phyloP scores from a whole-genome alignment of 2,113 vertebrate species.

The Artemisiospiza belli region DNA sequence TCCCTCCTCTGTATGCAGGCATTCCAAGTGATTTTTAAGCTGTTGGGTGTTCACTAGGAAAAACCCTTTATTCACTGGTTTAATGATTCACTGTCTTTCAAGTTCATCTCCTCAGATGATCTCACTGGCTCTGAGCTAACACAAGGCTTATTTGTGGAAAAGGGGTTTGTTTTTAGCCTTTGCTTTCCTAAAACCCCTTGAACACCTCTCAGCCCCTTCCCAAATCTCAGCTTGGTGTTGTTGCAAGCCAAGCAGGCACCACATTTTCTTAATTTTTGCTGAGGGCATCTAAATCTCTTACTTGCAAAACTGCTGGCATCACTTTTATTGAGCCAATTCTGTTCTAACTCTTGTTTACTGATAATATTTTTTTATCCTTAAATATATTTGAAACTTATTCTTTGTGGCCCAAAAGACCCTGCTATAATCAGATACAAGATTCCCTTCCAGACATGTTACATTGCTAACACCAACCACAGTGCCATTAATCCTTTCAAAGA shows the following conservation, averaged over 20 bases:
- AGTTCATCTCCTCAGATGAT: slow-evolving; percentile 34
- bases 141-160: not conserved
- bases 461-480: not conserved
- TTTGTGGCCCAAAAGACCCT: not conserved
- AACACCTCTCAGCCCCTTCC: not conserved
- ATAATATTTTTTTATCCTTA: not conserved
- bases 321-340: not conserved
- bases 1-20: not conserved
- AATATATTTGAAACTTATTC: not conserved
- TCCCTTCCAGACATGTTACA: not conserved
- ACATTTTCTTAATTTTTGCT: not conserved
- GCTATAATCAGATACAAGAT: not conserved
- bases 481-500: not conserved
- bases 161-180: not conserved
- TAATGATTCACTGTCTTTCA: not conserved
- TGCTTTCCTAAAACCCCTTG: not conserved
- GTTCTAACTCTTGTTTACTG: not conserved
- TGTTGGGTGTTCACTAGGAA: not conserved
- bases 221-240: not conserved
- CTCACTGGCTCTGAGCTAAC: not conserved
- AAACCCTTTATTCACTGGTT: not conserved
- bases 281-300: not conserved
- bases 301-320: not conserved
- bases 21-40: not conserved
- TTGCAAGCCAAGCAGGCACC: not conserved